These are phyloP conservation scores for Mizuhopecten yessoensis DNA, from an alignment of 1,140 invertebrate species.

Conservation along the genomic window DNA sequence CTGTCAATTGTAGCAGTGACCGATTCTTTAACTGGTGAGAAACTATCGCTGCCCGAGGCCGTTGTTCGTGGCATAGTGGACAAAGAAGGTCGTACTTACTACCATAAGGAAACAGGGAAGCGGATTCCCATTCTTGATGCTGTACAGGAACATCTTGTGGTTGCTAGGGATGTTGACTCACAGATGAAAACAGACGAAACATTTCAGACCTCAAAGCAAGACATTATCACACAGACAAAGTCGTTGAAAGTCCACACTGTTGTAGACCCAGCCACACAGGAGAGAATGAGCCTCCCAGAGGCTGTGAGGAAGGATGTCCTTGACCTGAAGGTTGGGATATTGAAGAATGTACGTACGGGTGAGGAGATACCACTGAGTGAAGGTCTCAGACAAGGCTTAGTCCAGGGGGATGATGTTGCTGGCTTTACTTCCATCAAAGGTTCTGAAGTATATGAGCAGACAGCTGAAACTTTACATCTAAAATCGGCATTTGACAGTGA, in stretches of 20 bases:
- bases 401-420: slow-evolving; percentile 84
- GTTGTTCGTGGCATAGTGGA: slow-evolving; percentile 76
- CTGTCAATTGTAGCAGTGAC: slow-evolving; percentile 85
- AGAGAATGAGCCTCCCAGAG: slow-evolving; percentile 90
- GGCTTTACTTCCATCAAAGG: neutral
- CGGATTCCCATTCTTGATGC: slow-evolving; percentile 89
- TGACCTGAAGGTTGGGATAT: slow-evolving; percentile 70
- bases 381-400: slow-evolving; percentile 89
- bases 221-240: slow-evolving; percentile 70
- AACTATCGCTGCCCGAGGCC: slow-evolving; percentile 75
- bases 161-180: slow-evolving; percentile 70
- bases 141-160: slow-evolving; percentile 69
- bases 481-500: slow-evolving; percentile 86
- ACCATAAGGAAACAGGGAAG: slow-evolving; percentile 88
- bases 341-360: slow-evolving; percentile 88
- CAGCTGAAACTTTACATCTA: slow-evolving; percentile 63
- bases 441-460: slow-evolving; percentile 46
- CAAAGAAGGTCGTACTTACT: slow-evolving; percentile 86
- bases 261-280: slow-evolving; percentile 84
- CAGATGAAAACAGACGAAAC: slow-evolving; percentile 66
- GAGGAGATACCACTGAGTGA: slow-evolving; percentile 88
- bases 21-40: slow-evolving; percentile 90
- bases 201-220: slow-evolving; percentile 62
- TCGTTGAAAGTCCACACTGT: slow-evolving; percentile 75
- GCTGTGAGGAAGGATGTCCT: slow-evolving; percentile 89